Percentiles rank a stretch among this genome's conserved stretches.
Conservation (phyloP, 1,140 invertebrate genomes). For the Linepithema humile region DNA sequence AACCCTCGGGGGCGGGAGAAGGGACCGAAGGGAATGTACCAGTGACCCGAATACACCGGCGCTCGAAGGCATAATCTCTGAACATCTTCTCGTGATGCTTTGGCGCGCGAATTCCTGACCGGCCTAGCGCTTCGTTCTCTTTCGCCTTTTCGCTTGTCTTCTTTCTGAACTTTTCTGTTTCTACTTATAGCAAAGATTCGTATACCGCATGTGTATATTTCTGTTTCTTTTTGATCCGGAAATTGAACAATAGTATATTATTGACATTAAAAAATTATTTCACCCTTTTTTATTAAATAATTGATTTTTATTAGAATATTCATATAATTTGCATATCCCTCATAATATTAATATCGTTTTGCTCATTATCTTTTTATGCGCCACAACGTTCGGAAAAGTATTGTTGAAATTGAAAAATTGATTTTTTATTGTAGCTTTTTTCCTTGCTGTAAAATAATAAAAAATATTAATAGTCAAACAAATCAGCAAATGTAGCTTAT, state of each 20-base stretch:
- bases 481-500: too few relatives aligned
- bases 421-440: too few relatives aligned
- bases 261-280: neutral
- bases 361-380: too few relatives aligned
- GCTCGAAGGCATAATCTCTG: conserved; percentile 79
- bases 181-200: neutral
- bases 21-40: conserved; percentile 58
- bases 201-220: neutral
- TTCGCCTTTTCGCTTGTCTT: neutral
- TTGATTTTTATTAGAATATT: conserved; percentile 11
- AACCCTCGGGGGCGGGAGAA: conserved; percentile 16
- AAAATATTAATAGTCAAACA: too few relatives aligned
- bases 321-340: too few relatives aligned
- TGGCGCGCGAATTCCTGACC: conserved; percentile 73
- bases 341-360: too few relatives aligned
- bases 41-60: conserved; percentile 73
- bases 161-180: neutral
- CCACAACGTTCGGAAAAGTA: too few relatives aligned
- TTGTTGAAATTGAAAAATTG: too few relatives aligned
- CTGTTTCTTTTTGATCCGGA: neutral
- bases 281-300: neutral
- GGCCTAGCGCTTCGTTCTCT: neutral
- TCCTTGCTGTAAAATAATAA: too few relatives aligned
- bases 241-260: neutral
- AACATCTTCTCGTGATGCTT: conserved; percentile 82